phyloP scores from a whole-genome alignment of 1,140 invertebrate species.

The Zaprionus capensis region DNA sequence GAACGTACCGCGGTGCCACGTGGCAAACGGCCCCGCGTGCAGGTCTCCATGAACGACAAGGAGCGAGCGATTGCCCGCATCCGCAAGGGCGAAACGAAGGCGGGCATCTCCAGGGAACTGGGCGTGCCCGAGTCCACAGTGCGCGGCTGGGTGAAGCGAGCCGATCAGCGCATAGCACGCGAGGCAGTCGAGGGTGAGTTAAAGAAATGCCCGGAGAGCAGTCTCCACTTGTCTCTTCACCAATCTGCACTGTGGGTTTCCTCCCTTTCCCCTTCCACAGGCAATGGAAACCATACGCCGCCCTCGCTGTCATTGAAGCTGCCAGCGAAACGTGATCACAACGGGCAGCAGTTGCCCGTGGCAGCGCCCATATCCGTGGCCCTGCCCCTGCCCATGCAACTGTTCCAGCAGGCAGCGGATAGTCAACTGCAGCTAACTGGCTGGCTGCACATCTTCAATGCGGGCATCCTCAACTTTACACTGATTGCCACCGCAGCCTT shows the following conservation, averaged over 20 bases:
- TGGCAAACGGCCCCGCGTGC: constrained; percentile 65
- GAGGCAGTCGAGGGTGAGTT: constrained; percentile 42
- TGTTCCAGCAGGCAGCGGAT: constrained; percentile 33
- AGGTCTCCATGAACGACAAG: constrained; percentile 65
- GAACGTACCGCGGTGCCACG: constrained; percentile 57
- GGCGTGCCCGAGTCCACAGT: constrained; percentile 73
- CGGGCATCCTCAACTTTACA: constrained; percentile 67
- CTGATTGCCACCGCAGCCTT: constrained; percentile 61
- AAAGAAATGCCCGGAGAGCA: background rate
- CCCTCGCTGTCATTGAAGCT: constrained; percentile 13
- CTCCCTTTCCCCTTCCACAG: background rate
- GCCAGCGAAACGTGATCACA: constrained; percentile 46
- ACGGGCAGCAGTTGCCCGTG: constrained; percentile 14
- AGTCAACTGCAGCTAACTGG: constrained; percentile 37
- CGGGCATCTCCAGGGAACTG: constrained; percentile 67
- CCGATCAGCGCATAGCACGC: constrained; percentile 61
- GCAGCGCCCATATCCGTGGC: background rate
- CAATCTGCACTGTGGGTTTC: background rate
- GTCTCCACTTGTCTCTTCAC: background rate
- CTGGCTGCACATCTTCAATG: constrained; percentile 71
- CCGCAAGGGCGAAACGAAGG: constrained; percentile 68
- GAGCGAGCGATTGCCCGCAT: constrained; percentile 67
- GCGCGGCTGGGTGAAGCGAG: constrained; percentile 70
- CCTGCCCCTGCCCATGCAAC: constrained; percentile 35
- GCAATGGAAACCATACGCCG: background rate